Percentiles rank a stretch among this genome's conserved stretches.
Conservation (phyloP, 2,113 vertebrate genomes). For the Mesoclemmys tuberculata region DNA sequence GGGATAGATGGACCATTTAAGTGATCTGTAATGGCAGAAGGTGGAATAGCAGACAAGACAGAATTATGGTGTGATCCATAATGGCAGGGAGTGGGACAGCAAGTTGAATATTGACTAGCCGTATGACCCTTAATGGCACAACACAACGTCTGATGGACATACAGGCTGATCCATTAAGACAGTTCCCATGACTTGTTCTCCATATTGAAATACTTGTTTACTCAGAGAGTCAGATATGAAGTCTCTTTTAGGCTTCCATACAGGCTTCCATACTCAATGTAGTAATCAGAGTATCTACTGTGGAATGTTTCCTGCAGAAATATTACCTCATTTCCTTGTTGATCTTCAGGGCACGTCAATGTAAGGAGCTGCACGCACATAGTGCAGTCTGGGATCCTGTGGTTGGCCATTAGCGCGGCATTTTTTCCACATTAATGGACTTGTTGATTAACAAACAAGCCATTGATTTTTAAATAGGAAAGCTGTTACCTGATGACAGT, state of each 20-base stretch:
- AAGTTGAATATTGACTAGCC: neutral
- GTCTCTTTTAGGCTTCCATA: constrained; percentile 33
- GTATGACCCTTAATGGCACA: neutral
- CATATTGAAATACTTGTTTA: neutral
- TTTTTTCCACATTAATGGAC: constrained; percentile 50
- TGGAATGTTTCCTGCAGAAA: constrained; percentile 69
- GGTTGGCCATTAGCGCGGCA: constrained; percentile 51
- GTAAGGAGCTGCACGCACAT: constrained; percentile 47
- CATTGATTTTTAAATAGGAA: constrained; percentile 32
- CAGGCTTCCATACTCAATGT: neutral
- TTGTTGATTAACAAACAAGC: constrained; percentile 61
- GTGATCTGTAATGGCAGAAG: neutral
- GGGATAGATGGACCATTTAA: neutral
- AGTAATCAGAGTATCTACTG: constrained; percentile 57
- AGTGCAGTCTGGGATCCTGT: constrained; percentile 28
- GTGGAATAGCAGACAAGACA: neutral
- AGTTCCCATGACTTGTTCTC: neutral
- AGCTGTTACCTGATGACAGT: constrained; percentile 6
- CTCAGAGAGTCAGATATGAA: constrained; percentile 38
- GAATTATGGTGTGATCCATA: accelerated
- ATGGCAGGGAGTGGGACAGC: neutral
- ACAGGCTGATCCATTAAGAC: accelerated
- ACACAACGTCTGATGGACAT: neutral
- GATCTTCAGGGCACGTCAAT: constrained; percentile 64
- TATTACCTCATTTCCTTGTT: constrained; percentile 71